These are phyloP conservation scores for Piprites chloris DNA, from an alignment of 2,113 vertebrate species.

Conservation along the genomic window DNA sequence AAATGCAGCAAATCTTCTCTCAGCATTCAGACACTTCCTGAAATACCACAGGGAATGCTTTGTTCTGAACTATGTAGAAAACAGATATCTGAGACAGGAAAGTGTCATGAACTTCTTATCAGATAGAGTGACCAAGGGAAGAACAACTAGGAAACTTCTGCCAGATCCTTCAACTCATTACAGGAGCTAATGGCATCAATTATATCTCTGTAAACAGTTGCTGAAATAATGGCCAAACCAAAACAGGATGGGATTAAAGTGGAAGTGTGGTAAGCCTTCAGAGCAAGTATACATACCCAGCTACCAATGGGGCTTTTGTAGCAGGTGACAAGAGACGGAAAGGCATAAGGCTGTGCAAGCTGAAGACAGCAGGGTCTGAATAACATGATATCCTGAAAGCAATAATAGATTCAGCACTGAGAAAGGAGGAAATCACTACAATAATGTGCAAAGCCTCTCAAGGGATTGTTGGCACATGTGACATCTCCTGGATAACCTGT, in stretches of 20 bases:
- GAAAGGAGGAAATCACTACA: neutral
- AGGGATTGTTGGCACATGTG: neutral
- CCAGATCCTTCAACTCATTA: neutral
- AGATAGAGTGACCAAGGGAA: neutral
- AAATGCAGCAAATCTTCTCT: neutral
- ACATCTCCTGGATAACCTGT: neutral
- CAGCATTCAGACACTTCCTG: neutral
- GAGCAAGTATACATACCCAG: neutral
- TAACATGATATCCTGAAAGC: neutral
- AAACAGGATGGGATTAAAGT: neutral
- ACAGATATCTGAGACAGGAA: neutral
- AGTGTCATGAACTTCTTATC: neutral
- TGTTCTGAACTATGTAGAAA: neutral
- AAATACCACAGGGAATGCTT: neutral
- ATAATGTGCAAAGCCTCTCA: neutral
- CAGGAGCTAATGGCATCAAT: neutral
- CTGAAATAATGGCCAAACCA: neutral
- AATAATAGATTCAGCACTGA: neutral
- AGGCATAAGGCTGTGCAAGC: neutral
- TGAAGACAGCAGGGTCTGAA: neutral
- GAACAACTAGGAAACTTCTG: neutral
- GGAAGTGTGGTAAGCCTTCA: neutral
- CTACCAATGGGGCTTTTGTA: neutral
- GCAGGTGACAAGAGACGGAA: neutral
- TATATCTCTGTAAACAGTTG: neutral